Evolutionary conservation across 2,797 vertebrate species (phyloP).

Genomic region (Echiichthys vipera): DNA sequence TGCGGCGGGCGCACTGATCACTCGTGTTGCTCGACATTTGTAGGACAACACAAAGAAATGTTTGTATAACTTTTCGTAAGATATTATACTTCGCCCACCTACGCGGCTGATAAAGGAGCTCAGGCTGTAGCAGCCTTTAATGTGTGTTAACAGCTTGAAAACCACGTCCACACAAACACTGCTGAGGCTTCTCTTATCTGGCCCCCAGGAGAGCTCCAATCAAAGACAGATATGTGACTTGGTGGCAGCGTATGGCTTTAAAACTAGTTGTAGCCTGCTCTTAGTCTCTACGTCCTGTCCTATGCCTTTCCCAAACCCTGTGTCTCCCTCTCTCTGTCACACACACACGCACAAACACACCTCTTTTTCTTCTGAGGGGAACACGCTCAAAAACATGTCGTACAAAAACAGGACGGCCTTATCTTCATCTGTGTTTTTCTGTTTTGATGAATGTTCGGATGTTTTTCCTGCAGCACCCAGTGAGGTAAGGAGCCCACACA

Average conservation of each 20-base stretch:
- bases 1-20: too few species aligned
- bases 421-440: conserved; percentile 76
- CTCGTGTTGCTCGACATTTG: too few species aligned
- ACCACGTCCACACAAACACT: conserved; percentile 26
- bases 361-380: conserved; percentile 17
- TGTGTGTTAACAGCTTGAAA: conserved; percentile 53
- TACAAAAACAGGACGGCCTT: conserved; percentile 64
- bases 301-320: conserved; percentile 18
- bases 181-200: conserved; percentile 56
- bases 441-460: conserved; percentile 84
- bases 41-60: too few species aligned
- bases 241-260: conserved; percentile 49
- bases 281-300: conserved; percentile 45
- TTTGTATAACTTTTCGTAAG: too few species aligned
- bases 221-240: conserved; percentile 58
- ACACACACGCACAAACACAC: conserved; percentile 8
- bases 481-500: conserved; percentile 79
- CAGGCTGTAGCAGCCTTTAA: conserved; percentile 40
- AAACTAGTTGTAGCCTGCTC: conserved; percentile 67
- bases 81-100: conserved; percentile 49
- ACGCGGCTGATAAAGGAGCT: conserved; percentile 9
- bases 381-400: conserved; percentile 53
- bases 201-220: conserved; percentile 48
- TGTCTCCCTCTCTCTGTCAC: background rate
- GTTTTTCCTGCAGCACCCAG: conserved; percentile 76